These are phyloP conservation scores for Plagiodera versicolora DNA, from an alignment of 2,888 invertebrate genomes.

Conservation along the genomic window DNA sequence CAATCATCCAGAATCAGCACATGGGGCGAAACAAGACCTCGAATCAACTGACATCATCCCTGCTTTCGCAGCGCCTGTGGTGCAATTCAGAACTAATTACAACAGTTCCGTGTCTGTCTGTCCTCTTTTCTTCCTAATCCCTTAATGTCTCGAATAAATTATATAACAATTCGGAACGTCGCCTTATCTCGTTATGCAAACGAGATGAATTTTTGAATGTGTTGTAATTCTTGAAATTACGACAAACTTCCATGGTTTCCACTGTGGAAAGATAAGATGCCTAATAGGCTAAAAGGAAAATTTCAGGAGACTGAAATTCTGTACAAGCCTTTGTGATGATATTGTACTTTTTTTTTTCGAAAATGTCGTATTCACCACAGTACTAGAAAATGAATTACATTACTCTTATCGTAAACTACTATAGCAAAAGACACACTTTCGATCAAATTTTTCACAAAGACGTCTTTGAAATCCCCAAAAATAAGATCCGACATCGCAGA, in stretches of 20 bases:
- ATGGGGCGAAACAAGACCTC: neutral
- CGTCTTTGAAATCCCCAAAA: no score
- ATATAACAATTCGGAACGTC: constrained; percentile 26
- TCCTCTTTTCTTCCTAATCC: constrained; percentile 29
- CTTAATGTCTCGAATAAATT: constrained; percentile 35
- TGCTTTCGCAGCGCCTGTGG: constrained; percentile 19
- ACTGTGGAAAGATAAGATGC: constrained; percentile 1
- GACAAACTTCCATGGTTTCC: constrained; percentile 10
- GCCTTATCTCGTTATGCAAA: constrained; percentile 33
- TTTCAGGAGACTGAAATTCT: no score
- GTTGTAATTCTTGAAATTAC: constrained; percentile 6
- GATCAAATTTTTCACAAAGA: no score
- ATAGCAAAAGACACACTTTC: no score
- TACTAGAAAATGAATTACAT: no score
- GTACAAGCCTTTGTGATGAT: no score
- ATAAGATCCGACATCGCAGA: no score
- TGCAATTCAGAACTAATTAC: constrained; percentile 34
- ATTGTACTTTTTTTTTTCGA: no score
- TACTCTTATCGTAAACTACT: no score
- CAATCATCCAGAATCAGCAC: neutral
- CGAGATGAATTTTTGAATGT: constrained; percentile 15
- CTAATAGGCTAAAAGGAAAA: no score
- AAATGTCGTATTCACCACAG: no score
- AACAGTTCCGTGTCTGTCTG: constrained; percentile 27
- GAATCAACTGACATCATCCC: constrained; percentile 1